Evolutionary conservation across 2,888 invertebrate species (phyloP), one percentile per base, ranked within the genome.

Genomic region (Cyaniris semiargus): DNA sequence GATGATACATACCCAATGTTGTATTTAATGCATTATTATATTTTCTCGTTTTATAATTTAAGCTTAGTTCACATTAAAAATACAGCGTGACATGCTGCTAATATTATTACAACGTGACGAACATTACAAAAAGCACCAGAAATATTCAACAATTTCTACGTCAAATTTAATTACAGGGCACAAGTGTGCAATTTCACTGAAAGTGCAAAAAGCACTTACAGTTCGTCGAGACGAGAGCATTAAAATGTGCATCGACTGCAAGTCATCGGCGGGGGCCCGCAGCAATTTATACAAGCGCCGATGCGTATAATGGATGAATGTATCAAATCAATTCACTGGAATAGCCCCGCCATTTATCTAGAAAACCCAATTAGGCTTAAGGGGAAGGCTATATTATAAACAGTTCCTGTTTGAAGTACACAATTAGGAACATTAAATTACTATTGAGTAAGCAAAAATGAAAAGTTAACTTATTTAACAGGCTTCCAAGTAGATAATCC

Each of bases 161-260:
- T 66, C 27, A 66, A 66, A 66, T 66, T 66, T 66, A 66, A 66
- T 66, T 31, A 66, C 27, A 31, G 66, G 15, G 27, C 27, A 66
- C 27, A 66, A 66, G 66, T 66, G 66, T 15, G 66, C 53, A 74
- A 53, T 74, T 53, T 74, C 21, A 23, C 38, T 34, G 38, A 76
- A 44, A 76, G 53, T 44, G 56, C 34, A 70, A 76, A 27, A 66
- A 70, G 70, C 76, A 76, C 53, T 71, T 76, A 76, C 53, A 76
- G 38, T 71, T 10, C 72, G 72, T 15, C 74, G 74, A 53, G 74
- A 76, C 56, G 53, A 76, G 71, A 56, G 76, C 76, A 70, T 70
- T 90, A 91, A 89, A 91, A 89, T 88, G 87, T 90, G 90, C 90
- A 90, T 89, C 72, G 91, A 91, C 87, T 88, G 90, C 92, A 91